A percentile compares a stretch with the other conserved stretches of the same genome.
phyloP scores from a whole-genome alignment of 2,113 vertebrate species.

The Corythornis madagascariensis region DNA sequence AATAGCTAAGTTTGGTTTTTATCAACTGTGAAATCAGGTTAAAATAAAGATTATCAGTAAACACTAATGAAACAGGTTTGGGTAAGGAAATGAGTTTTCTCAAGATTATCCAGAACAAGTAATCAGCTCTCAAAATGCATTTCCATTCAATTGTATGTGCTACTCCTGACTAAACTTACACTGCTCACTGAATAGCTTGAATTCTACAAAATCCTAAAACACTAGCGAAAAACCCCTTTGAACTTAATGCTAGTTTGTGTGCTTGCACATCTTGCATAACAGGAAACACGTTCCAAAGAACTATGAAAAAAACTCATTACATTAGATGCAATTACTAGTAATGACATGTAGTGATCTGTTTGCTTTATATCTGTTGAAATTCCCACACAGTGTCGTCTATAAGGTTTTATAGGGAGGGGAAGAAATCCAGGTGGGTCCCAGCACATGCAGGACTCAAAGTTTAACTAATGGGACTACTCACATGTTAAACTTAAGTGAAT shows the following conservation, averaged over 20 bases:
- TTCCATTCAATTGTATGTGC: not conserved
- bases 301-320: not conserved
- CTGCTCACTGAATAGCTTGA: not conserved
- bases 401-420: accelerated
- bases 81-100: not conserved
- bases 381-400: not conserved
- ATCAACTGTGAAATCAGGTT: not conserved
- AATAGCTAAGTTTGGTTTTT: not conserved
- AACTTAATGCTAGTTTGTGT: not conserved
- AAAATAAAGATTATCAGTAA: not conserved
- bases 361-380: not conserved
- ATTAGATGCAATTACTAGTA: not conserved
- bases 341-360: not conserved
- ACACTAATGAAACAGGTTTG: not conserved
- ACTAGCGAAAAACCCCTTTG: not conserved
- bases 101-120: not conserved
- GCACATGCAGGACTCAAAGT: not conserved
- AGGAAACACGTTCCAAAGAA: not conserved
- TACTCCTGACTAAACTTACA: not conserved
- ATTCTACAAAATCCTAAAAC: not conserved
- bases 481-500: not conserved
- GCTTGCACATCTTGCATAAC: not conserved
- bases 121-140: not conserved
- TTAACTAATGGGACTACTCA: not conserved
- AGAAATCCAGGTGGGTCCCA: not conserved